These are phyloP conservation scores for Enteromius radiatus DNA, from an alignment of 2,797 vertebrate species.

Conservation along the genomic window DNA sequence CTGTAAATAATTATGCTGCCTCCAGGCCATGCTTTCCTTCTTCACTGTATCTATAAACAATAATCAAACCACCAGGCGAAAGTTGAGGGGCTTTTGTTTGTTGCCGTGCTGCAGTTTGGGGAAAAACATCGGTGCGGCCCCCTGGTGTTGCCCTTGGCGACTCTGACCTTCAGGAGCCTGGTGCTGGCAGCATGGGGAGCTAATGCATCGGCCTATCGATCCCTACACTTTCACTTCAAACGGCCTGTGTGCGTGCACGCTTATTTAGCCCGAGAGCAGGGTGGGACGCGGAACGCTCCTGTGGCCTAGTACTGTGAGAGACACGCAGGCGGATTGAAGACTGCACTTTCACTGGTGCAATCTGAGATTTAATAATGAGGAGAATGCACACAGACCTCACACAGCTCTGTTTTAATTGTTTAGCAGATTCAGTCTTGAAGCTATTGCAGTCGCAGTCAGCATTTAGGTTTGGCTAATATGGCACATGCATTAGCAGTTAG, in stretches of 20 bases:
- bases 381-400: slow-evolving; percentile 84
- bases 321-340: slow-evolving; percentile 72
- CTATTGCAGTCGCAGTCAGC: slow-evolving; percentile 80
- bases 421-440: slow-evolving; percentile 82
- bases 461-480: slow-evolving; percentile 88
- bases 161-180: slow-evolving; percentile 92
- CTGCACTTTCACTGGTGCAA: slow-evolving; percentile 77
- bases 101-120: slow-evolving; percentile 79
- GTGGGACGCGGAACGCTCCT: slow-evolving; percentile 49
- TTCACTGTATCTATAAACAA: slow-evolving; percentile 99
- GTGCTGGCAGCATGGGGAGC: slow-evolving; percentile 78
- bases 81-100: slow-evolving; percentile 86
- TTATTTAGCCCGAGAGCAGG: slow-evolving; percentile 76
- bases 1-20: slow-evolving; percentile 99
- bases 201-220: slow-evolving; percentile 87
- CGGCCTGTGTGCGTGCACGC: slow-evolving; percentile 69
- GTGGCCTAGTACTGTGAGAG: slow-evolving; percentile 57
- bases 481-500: slow-evolving; percentile 74
- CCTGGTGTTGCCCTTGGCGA: slow-evolving; percentile 89
- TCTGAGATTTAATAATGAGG: slow-evolving; percentile 79
- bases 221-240: slow-evolving; percentile 55
- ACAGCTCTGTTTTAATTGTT: slow-evolving; percentile 85
- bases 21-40: slow-evolving; percentile 98
- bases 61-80: slow-evolving; percentile 96
- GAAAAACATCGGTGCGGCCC: slow-evolving; percentile 85